Base-by-base conservation (phyloP, 2,797 vertebrate species). In the Ceryle rudis region DNA sequence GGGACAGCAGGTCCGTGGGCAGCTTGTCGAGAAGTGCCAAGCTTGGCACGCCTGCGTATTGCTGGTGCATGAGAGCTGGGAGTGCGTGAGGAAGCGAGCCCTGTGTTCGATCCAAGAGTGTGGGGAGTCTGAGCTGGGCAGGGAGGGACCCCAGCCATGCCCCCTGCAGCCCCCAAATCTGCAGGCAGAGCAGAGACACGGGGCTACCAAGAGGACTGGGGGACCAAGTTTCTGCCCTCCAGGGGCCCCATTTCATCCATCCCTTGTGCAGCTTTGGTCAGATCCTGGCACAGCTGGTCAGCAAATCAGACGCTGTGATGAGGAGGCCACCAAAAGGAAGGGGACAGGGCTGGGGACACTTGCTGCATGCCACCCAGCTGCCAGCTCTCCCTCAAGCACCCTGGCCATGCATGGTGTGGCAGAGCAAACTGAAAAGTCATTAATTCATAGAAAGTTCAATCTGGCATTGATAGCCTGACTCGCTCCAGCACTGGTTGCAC, bases 1-100 rank as follows among this genome's bases (percentile, higher is more conserved):
- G 61, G 85, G 86, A 91, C 93, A 96, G 95, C 93, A 85, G 93
- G 89, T 93, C 79, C 10, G 86, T 96, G 89, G 95, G 95, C 79
- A 67, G 65, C 44, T 49, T 66, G 91, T 54, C 1, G 52, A 66
- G 61, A 64, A 80, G 52, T 23, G 78, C 49, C 5, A 52, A 83
- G 65, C 18, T 69, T 67, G 90, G 81, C 75, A 26, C 3, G 29
- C 22, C 57, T 5, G 55, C 19, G 47, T 4, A 3, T 14, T 5
- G n/a, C 69, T 60, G 1, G 11, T 5, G 46, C 73, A 6, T 2
- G 14, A 49, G 61, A 31, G 55, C 5, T 2, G 28, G 52, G n/a
- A 81, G 47, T 5, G 9, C 2, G 10, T 12, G 0, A 39, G 60
- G n/a, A 70, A 77, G 41, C 1, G 3, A 72, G 55, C n/a, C 66